phyloP scores from a whole-genome alignment of 2,113 vertebrate species.

The Arothron firmamentum region DNA sequence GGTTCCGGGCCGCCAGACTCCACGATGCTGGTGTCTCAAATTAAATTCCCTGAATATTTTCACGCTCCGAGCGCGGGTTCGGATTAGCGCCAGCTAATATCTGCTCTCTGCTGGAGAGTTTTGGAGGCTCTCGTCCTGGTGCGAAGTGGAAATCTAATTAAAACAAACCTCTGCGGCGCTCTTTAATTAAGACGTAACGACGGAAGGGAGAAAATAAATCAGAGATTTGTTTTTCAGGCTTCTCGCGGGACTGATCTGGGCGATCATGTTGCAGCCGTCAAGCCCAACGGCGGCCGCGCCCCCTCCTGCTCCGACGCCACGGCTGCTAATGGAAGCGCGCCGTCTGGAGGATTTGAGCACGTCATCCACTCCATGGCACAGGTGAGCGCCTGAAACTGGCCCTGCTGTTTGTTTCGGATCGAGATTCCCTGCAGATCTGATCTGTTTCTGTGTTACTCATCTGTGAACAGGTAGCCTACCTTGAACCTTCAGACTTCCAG shows the following conservation, averaged over 20 bases:
- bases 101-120: neutral
- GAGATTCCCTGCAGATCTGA: neutral
- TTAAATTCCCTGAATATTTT: conserved; percentile 33
- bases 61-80: conserved; percentile 16
- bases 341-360: conserved; percentile 82
- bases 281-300: conserved; percentile 77
- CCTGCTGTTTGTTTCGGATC: no score
- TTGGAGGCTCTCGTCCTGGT: neutral
- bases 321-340: conserved; percentile 73
- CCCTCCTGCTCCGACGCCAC: conserved; percentile 38
- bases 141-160: neutral
- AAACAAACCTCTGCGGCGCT: no score
- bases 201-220: neutral
- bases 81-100: conserved; percentile 5
- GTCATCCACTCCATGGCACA: conserved; percentile 89
- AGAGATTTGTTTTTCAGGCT: conserved; percentile 33
- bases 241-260: conserved; percentile 51
- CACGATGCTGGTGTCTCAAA: conserved; percentile 43
- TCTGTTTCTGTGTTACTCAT: neutral
- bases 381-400: conserved; percentile 62
- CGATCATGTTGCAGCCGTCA: conserved; percentile 71
- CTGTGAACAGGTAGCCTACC: conserved; percentile 10
- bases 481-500: conserved; percentile 13
- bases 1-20: conserved; percentile 25
- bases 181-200: no score